Percentiles rank a stretch among this genome's conserved stretches.
phyloP scores from a whole-genome alignment of 2,113 vertebrate genomes.

The Grallaria varia region DNA sequence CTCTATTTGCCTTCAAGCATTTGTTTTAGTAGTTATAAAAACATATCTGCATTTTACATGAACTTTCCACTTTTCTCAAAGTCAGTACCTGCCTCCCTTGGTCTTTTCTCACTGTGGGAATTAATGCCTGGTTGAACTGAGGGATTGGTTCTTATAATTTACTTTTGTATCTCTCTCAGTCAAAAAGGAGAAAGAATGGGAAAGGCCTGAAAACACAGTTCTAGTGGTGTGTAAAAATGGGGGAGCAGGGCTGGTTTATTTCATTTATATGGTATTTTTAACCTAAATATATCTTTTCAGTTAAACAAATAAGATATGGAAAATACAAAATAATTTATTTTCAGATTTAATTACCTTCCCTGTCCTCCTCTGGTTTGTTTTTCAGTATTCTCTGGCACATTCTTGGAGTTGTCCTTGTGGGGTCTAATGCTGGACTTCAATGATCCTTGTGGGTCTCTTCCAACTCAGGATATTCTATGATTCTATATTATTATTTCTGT shows the following conservation, averaged over 20 bases:
- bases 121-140: not conserved
- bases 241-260: rapidly evolving
- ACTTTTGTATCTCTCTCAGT: not conserved
- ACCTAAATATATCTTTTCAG: not conserved
- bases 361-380: rapidly evolving
- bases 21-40: not conserved
- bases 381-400: not conserved
- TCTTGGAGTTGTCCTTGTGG: not conserved
- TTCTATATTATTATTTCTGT: not conserved
- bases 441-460: rapidly evolving
- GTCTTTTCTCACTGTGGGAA: not conserved
- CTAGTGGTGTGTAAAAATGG: not conserved
- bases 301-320: not conserved
- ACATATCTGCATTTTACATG: not conserved
- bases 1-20: not conserved
- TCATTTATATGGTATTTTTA: not conserved
- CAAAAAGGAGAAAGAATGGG: not conserved
- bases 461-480: not conserved
- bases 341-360: not conserved
- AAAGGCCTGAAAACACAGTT: rapidly evolving
- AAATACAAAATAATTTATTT: not conserved
- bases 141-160: not conserved
- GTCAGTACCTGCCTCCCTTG: not conserved
- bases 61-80: not conserved
- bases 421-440: not conserved